Base-by-base conservation (phyloP, 1,140 invertebrate genomes). In the Whitmania pigra region DNA sequence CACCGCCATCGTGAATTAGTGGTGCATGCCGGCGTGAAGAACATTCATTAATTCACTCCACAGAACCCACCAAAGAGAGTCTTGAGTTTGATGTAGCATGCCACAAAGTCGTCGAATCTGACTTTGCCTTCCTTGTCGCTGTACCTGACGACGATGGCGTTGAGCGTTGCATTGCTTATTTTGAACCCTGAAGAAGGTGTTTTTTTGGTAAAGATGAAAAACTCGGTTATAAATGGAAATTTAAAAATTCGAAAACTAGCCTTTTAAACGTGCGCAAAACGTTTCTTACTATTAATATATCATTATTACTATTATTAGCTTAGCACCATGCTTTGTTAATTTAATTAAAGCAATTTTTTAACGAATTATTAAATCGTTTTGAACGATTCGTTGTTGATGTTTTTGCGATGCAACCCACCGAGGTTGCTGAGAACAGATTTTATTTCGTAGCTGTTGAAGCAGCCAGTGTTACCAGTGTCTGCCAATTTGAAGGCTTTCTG, bases 31-130 rank as follows among this genome's bases (percentile, higher is more conserved):
- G n/a, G n/a, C n/a, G n/a, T n/a, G n/a, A n/a, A n/a, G n/a, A n/a
- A n/a, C n/a, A n/a, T n/a, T n/a, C n/a, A n/a, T n/a, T n/a, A n/a
- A n/a, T n/a, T n/a, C 11, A 0, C 22, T 1, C 11, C 57, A 6
- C 49, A 31, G 1, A 25, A 36, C 72, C 40, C n/a, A 74, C 73
- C 73, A 43, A 74, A 74, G 63, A 93, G 93, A 63, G 88, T 89
- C 83, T 92, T 93, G 53, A 94, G 84, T 80, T 91, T 89, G 49
- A 94, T 88, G 18, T 91, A 87, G 80, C 91, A 94, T 88, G 92
- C 90, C 75, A 94, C 89, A 80, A 91, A 95, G 80, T 94, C 91
- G 77, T 94, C 91, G 81, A 94, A 94, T 36, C 87, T 85, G 72
- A 94, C 89, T 73, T 90, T 87, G 36, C 73, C 73, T 49, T 74